Base-by-base conservation (phyloP, 2,888 invertebrate genomes). In the Athrips mouffetella region DNA sequence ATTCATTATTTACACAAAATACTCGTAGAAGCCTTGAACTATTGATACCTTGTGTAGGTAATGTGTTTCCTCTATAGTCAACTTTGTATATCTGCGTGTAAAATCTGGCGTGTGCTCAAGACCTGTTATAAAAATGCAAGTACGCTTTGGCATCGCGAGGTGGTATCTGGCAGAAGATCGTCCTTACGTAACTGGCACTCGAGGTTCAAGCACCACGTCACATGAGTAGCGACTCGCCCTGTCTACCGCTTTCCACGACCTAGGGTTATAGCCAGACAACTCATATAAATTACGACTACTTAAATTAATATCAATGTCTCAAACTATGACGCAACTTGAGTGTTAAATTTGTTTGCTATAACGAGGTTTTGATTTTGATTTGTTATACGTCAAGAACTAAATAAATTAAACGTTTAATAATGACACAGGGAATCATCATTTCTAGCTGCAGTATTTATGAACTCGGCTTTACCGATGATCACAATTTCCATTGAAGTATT, bases 221-320 rank as follows among this genome's bases (percentile, higher is more conserved):
- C 30, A 15, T 13, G 29, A 25, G 31, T 20, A 16, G 29, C 42
- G 59, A 57, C 55, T 52, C 48, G 54, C 49, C 56, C 53, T 53
- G 52, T n/a, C 52, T 51, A 52, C 58, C 54, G 62, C 75, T 78
- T 78, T 79, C 79, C 74, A 71, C 67, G 75, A 75, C 76, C 76
- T 62, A 25, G 52, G 60, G 49, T 60, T 27, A 29, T 33, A 20
- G 25, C 40, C 41, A 23, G 41, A 47, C 42, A 25, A 15, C 25
- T 40, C 11, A 47, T 16, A 45, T 31, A 45, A 45, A 20, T 45
- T 31, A 48, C 31, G 39, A 10, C 10, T 44, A 15, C 44, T 29
- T 37, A 37, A 44, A 37, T 37, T 13, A 48, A 42, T 42, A 29
- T 16, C 18, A 29, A 42, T 42, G 29, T 37, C 29, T 15, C 23